These are phyloP conservation scores for Euplagia quadripunctaria DNA, from an alignment of 2,888 invertebrate species.

Conservation along the genomic window DNA sequence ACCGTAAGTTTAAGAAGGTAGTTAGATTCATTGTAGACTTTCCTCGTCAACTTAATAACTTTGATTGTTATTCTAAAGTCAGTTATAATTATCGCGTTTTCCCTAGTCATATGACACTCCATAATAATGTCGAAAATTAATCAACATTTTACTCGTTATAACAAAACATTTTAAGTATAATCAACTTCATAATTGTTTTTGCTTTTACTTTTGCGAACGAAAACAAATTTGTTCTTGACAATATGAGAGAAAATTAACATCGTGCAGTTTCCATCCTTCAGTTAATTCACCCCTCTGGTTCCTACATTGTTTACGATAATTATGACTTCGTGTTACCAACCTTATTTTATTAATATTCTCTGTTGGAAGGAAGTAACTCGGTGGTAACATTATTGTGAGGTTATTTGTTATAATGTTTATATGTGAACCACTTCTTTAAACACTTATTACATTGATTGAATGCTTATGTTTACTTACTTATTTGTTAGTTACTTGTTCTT, in stretches of 20 bases:
- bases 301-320: conserved; percentile 11
- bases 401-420: not conserved
- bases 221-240: conserved; percentile 13
- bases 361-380: not conserved
- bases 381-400: not conserved
- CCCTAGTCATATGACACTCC: too few relatives aligned
- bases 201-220: conserved; percentile 4
- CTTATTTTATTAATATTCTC: conserved; percentile 11
- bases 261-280: conserved; percentile 1
- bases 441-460: not conserved
- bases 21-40: too few relatives aligned
- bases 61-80: too few relatives aligned
- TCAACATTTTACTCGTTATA: not conserved
- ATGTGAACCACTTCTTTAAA: not conserved
- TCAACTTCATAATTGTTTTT: not conserved
- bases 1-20: too few relatives aligned
- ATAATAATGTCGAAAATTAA: not conserved
- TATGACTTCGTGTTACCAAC: conserved; percentile 10
- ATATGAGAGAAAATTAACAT: conserved; percentile 10
- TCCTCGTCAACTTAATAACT: too few relatives aligned
- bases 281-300: conserved; percentile 13
- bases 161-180: not conserved
- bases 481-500: not conserved
- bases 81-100: not conserved
- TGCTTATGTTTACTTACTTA: not conserved